phyloP scores from a whole-genome alignment of 1,140 invertebrate genomes.

The Vanessa atalanta region DNA sequence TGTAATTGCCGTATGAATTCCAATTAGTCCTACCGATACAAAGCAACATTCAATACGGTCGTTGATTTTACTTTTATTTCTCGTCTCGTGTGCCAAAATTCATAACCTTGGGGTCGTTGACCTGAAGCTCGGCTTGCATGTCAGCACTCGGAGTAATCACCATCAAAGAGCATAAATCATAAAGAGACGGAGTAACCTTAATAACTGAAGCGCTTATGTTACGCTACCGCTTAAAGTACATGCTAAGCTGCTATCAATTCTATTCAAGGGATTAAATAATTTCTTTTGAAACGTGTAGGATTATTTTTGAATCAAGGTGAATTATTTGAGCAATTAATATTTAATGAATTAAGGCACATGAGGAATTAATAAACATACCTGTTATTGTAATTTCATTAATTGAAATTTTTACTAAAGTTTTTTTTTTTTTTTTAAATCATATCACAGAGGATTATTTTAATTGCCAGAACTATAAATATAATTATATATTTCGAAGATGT shows the following conservation, averaged over 20 bases:
- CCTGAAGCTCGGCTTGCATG: slow-evolving; percentile 35
- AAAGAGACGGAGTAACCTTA: slow-evolving; percentile 8
- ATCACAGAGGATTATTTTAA: too few relatives aligned
- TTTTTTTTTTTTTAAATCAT: too few relatives aligned
- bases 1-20: not conserved
- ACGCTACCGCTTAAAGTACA: not conserved
- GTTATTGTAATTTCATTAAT: too few relatives aligned
- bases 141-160: slow-evolving; percentile 25
- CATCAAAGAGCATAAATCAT: slow-evolving; percentile 30
- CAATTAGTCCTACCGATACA: not conserved
- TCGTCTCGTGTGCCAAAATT: slow-evolving; percentile 53
- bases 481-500: too few relatives aligned
- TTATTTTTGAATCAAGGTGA: too few relatives aligned
- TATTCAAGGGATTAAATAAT: not conserved
- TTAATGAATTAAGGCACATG: too few relatives aligned
- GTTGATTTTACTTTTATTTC: slow-evolving; percentile 12
- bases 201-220: not conserved
- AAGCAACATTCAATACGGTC: slow-evolving; percentile 6
- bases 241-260: not conserved
- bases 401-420: too few relatives aligned
- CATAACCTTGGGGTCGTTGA: slow-evolving; percentile 43
- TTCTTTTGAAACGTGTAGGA: not conserved
- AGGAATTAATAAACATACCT: too few relatives aligned
- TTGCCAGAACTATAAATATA: too few relatives aligned
- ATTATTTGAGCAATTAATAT: too few relatives aligned